Evolutionary conservation across 2,888 invertebrate genomes (phyloP).

Genomic region (Fragum sueziense): DNA sequence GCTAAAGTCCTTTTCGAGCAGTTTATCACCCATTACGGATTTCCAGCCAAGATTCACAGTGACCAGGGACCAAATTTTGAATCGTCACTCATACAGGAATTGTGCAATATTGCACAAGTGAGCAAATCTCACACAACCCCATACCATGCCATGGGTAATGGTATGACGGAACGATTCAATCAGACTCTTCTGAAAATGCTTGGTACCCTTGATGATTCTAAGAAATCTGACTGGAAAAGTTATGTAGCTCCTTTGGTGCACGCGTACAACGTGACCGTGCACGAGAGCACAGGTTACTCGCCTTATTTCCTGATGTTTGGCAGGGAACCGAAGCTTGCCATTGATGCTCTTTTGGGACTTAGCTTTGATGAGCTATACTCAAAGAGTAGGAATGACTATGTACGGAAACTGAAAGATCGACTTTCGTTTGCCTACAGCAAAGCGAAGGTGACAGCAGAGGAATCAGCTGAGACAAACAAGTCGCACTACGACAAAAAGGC

Average conservation of each 20-base stretch:
- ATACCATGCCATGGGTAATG: slow-evolving; percentile 41
- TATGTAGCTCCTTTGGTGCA: slow-evolving; percentile 22
- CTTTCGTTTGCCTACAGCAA: background rate
- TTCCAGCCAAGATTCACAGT: slow-evolving; percentile 5
- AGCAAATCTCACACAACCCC: slow-evolving; percentile 29
- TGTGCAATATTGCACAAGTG: slow-evolving; percentile 14
- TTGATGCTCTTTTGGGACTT: slow-evolving; percentile 27
- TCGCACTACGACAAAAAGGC: background rate
- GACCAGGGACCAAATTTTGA: slow-evolving; percentile 23
- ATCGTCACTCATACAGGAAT: slow-evolving; percentile 6
- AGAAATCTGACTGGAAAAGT: slow-evolving; percentile 22
- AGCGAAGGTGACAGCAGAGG: background rate
- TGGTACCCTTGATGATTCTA: slow-evolving; percentile 15
- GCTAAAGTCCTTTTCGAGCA: slow-evolving; percentile 22
- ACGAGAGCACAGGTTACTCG: slow-evolving; percentile 31
- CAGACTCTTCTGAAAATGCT: slow-evolving; percentile 25
- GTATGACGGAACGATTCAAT: slow-evolving; percentile 33
- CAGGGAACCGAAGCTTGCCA: slow-evolving; percentile 19
- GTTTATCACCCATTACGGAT: slow-evolving; percentile 14
- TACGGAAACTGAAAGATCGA: slow-evolving; percentile 14
- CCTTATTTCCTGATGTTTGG: slow-evolving; percentile 44
- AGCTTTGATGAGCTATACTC: slow-evolving; percentile 1
- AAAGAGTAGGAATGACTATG: slow-evolving; percentile 6
- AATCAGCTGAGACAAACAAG: background rate
- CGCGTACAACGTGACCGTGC: too few species aligned